These are phyloP conservation scores for Trichechus manatus DNA, from an alignment of 2,113 vertebrate genomes.

Conservation along the genomic window DNA sequence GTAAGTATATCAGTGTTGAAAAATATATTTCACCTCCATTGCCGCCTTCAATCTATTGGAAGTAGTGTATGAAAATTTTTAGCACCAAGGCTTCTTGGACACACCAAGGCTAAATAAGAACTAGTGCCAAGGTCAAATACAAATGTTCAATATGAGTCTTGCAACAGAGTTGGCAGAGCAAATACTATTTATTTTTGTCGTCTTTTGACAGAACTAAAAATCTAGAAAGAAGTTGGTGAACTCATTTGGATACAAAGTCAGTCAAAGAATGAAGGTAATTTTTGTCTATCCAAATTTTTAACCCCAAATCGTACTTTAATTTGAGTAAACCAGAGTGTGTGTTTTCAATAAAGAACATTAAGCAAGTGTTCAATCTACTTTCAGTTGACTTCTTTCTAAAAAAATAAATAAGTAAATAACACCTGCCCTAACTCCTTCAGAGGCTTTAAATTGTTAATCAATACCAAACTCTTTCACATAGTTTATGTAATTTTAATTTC, in stretches of 20 bases:
- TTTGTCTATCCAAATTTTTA: neutral
- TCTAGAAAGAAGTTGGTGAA: neutral
- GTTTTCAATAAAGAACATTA: neutral
- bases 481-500: neutral
- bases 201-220: neutral
- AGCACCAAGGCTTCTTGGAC: neutral
- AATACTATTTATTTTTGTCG: neutral
- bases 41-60: neutral
- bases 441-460: neutral
- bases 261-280: neutral
- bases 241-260: neutral
- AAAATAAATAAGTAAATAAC: neutral
- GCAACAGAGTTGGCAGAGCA: neutral
- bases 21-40: slow-evolving; percentile 16
- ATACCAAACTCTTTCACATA: neutral
- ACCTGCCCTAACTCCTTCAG: neutral
- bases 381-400: neutral
- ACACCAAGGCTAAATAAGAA: neutral
- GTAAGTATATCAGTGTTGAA: neutral
- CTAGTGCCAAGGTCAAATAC: neutral
- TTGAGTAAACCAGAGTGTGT: neutral
- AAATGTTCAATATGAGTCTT: neutral
- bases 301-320: neutral
- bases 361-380: neutral
- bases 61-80: neutral